Evolutionary conservation across 1,140 invertebrate genomes (phyloP).

Genomic region (Argopecten irradians): DNA sequence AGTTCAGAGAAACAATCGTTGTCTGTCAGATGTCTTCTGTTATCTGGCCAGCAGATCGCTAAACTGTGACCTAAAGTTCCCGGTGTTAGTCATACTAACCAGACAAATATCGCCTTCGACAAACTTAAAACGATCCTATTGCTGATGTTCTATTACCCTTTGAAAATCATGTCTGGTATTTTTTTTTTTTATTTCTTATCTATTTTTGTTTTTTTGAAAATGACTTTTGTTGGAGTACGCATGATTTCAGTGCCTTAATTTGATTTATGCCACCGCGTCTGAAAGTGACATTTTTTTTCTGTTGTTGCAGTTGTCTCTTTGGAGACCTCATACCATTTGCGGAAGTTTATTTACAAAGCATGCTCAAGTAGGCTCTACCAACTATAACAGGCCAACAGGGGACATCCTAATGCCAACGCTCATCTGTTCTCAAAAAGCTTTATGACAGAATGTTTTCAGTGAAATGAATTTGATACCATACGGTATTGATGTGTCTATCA

Average conservation of each 20-base stretch:
- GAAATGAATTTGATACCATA: neutral
- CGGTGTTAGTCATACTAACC: neutral
- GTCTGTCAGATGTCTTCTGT: neutral
- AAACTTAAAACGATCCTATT: too few species aligned
- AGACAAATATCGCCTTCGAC: neutral
- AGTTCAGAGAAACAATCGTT: neutral
- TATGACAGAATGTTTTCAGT: neutral
- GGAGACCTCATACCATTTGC: neutral
- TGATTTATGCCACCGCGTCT: neutral
- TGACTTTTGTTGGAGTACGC: neutral
- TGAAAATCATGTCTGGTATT: neutral
- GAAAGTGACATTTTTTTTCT: neutral
- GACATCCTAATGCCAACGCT: neutral
- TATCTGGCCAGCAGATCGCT: neutral
- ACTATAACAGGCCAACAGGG: neutral
- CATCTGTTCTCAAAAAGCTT: neutral
- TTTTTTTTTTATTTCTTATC: too few species aligned
- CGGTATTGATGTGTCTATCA: neutral
- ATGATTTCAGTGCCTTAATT: neutral
- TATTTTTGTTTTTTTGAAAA: neutral
- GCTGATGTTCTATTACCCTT: neutral
- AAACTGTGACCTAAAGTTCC: neutral
- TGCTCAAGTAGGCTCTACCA: neutral
- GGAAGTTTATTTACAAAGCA: neutral
- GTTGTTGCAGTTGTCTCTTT: neutral